Percentiles rank a stretch among this genome's conserved stretches.
Evolutionary conservation across 2,797 vertebrate genomes (phyloP).

Genomic region (Malurus leucopterus): DNA sequence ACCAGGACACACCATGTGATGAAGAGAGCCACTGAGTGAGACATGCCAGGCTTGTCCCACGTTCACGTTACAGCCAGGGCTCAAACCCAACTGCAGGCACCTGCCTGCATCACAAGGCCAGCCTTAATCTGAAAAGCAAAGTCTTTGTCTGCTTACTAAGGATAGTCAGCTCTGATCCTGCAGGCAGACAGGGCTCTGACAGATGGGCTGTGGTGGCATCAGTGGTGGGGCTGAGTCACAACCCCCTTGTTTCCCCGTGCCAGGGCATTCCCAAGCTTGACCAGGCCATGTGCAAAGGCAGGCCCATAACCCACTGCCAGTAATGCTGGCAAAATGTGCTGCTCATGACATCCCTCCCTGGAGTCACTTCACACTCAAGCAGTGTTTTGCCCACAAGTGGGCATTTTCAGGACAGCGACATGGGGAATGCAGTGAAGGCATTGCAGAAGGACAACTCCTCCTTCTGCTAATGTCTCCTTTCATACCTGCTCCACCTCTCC

Average conservation of each 20-base stretch:
- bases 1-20: background rate
- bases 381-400: background rate
- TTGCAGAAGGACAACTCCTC: rapidly evolving
- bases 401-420: rapidly evolving
- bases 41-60: background rate
- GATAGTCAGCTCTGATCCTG: background rate
- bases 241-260: background rate
- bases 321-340: background rate
- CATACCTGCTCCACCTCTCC: background rate
- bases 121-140: background rate
- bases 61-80: rapidly evolving
- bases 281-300: background rate
- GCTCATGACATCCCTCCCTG: background rate
- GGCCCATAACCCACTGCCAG: background rate
- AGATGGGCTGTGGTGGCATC: background rate
- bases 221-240: background rate
- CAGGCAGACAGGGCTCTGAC: background rate
- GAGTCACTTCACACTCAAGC: background rate
- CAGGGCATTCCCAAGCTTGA: background rate
- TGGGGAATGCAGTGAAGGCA: background rate
- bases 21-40: background rate
- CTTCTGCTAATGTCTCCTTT: background rate
- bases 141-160: background rate
- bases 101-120: background rate
- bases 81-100: background rate